Base-by-base conservation (phyloP, 1,140 invertebrate species). In the Drosophila paulistorum region DNA sequence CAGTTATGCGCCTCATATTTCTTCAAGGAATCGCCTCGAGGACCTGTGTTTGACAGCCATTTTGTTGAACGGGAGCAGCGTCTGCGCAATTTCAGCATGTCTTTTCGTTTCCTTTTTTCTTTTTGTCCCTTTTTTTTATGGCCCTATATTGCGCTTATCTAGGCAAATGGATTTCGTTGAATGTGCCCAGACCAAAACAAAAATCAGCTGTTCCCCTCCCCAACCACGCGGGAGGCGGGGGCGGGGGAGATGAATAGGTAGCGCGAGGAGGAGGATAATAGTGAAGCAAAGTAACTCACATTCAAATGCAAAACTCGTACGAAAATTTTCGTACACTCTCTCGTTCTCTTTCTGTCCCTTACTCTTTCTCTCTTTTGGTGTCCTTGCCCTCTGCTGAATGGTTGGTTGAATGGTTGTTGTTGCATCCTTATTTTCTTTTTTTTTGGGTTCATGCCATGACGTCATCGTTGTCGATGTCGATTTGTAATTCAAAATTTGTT, bases 401-500 rank as follows among this genome's bases (percentile, higher is more conserved):
- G 37, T 39, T 39, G 37, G 37, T n/a, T 23, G 17, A 23, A 59
- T 42, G 65, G 74, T 62, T 69, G 71, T 42, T 80, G 80, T 80
- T 79, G 85, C 83, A 89, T 87, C 77, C 84, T 87, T 82, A 60
- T 67, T 87, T 79, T 63, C 66, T 39, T 39, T 13, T 13, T 39
- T 39, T 13, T 39, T 68, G 45, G 62, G 68, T 30, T 5, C 30
- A 64, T 68, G 71, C 74, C 75, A 84, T 72, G 71, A 77, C 68
- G 71, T 72, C 77, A 71, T 55, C 77, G 65, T 58, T 67, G 39
- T 55, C 63, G 58, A 83, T 61, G 74, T 84, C 85, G 84, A 89
- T 89, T 89, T 89, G 84, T 89, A 84, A 89, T 89, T 89, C 84
- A 89, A 89, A 89, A 89, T 89, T 89, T 89, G 84, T 84, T 89